phyloP scores from a whole-genome alignment of 2,888 invertebrate species.

The Prosopocoilus inquinatus region DNA sequence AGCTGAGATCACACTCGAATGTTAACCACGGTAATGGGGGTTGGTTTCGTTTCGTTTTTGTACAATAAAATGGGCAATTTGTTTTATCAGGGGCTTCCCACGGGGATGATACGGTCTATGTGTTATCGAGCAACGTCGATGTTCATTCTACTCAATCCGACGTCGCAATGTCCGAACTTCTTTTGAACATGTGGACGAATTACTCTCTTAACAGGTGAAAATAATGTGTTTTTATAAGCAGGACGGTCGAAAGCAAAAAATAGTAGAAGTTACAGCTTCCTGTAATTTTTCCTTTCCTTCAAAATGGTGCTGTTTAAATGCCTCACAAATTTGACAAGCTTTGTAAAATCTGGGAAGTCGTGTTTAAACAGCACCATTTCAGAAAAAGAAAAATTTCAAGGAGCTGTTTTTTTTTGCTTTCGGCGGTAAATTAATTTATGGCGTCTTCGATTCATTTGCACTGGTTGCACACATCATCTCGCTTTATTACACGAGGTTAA shows the following conservation, averaged over 20 bases:
- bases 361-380: too few species aligned
- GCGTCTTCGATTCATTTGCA: too few species aligned
- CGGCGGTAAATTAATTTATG: too few species aligned
- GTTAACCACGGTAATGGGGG: slow-evolving; percentile 57
- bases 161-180: slow-evolving; percentile 52
- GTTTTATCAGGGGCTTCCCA: slow-evolving; percentile 59
- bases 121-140: slow-evolving; percentile 50
- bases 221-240: neutral
- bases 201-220: slow-evolving; percentile 62
- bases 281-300: too few species aligned
- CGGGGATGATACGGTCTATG: slow-evolving; percentile 59
- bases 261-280: neutral
- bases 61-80: neutral
- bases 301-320: neutral
- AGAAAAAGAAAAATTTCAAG: too few species aligned
- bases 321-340: too few species aligned
- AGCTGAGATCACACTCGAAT: slow-evolving; percentile 53
- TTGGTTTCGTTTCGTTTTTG: neutral
- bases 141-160: slow-evolving; percentile 51
- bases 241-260: neutral
- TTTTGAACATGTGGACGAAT: slow-evolving; percentile 57
- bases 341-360: too few species aligned
- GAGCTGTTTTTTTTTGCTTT: too few species aligned
- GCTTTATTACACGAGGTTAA: too few species aligned
- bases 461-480: too few species aligned